These are phyloP conservation scores for Cerceris ruficornis DNA, from an alignment of 2,888 invertebrate genomes.

Conservation along the genomic window DNA sequence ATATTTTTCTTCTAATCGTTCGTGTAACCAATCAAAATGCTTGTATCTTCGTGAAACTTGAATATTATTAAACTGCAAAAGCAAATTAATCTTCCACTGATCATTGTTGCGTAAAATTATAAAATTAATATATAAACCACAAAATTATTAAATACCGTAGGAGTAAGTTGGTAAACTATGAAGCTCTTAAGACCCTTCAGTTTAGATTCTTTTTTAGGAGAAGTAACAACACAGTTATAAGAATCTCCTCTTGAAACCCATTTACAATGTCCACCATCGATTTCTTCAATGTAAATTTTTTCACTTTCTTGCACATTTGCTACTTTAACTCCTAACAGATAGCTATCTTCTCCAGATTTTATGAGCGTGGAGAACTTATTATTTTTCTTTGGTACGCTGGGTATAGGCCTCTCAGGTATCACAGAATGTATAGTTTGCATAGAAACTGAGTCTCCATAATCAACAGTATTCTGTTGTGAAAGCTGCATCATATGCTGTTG, in stretches of 20 bases:
- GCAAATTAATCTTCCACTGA: slow-evolving; percentile 3
- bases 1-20: slow-evolving; percentile 96
- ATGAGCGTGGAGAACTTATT: slow-evolving; percentile 94
- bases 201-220: slow-evolving; percentile 98
- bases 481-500: slow-evolving; percentile 80
- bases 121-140: too few species aligned
- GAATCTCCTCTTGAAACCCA: slow-evolving; percentile 90
- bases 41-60: slow-evolving; percentile 98
- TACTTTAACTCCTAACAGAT: slow-evolving; percentile 90
- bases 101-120: too few species aligned
- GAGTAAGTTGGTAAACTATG: slow-evolving; percentile 97
- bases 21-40: slow-evolving; percentile 99
- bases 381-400: slow-evolving; percentile 86
- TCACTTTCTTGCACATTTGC: slow-evolving; percentile 87
- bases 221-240: slow-evolving; percentile 94
- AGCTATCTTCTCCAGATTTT: slow-evolving; percentile 95
- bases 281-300: slow-evolving; percentile 88
- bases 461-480: slow-evolving; percentile 68
- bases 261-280: slow-evolving; percentile 87
- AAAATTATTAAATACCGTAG: slow-evolving; percentile 84
- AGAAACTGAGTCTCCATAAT: slow-evolving; percentile 81
- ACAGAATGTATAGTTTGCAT: slow-evolving; percentile 84
- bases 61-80: slow-evolving; percentile 90
- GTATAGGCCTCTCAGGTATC: slow-evolving; percentile 84
- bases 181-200: slow-evolving; percentile 98